Base-by-base conservation (phyloP, 53 echinoderm and acorn worm genomes). In the Glandiceps talaboti region DNA sequence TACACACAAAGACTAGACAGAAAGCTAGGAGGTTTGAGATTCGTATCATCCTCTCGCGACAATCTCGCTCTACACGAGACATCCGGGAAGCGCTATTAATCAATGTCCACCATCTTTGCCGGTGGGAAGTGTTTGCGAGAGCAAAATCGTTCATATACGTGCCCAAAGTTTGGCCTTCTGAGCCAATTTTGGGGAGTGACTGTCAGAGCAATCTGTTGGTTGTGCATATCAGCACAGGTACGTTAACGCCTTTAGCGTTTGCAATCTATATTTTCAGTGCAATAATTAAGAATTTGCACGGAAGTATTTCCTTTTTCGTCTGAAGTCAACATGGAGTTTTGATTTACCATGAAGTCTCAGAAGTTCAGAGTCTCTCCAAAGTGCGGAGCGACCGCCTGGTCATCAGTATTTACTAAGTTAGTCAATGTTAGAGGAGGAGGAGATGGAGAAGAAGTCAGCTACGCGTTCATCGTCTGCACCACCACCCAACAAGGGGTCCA, bases 321-420 rank as follows among this genome's bases (percentile, higher is more conserved):
- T 81, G 31, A 77, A 79, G 79, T 82, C 31, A 85, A 76, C 85
- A 89, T 89, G 89, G 89, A 89, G 89, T 82, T 82, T 78, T 89
- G 85, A 89, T 32, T 72, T 75, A 30, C 77, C 83, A 80, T 80
- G 83, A 87, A 83, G 87, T 80, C 87, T 33, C 76, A 32, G 28
- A 64, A 83, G 74, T 80, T 87, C 75, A 33, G 73, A 28, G 75
- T 72, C 76, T 33, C 87, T 82, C 87, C 83, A 31, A 45, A 45
- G 64, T 79, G 83, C 27, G 87, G 84, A 84, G 83, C 27, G 33
- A 80, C 87, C 73, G 83, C 76, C 80, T 29, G 20, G 77, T 31
- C 25, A 77, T 73, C 73, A 28, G 31, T 73, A 80, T 29, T 31
- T 30, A 72, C 72, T 32, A 32, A 6, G 31, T 26, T 32, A 78